Evolutionary conservation across 2,797 vertebrate genomes (phyloP), one percentile per base, ranked within the genome.

Genomic region (Mionectes olivaceus): DNA sequence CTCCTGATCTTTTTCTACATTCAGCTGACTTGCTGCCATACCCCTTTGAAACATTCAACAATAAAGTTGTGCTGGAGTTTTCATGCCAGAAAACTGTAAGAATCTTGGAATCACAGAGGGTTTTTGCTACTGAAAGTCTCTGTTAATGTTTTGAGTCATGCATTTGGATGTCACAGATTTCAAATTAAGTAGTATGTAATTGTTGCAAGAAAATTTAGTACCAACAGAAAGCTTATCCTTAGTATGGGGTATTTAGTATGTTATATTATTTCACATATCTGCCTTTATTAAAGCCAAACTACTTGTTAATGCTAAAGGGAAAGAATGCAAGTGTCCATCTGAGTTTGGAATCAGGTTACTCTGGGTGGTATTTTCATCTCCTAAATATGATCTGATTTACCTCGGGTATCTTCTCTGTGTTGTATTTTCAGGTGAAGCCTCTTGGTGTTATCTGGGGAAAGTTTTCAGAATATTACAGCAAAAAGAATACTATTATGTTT

Each of bases 401-500:
- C 52, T 73, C n/a, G 37, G 9, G 7, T 83, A 35, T 59, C 27
- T 77, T 73, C 3, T 35, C 13, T 70, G 33, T 23, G 5, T 91
- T 86, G n/a, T 75, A 65, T 93, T 91, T 96, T 53, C 96, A 99
- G 99, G 99, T 99, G 79, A 99, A 99, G 94, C 99, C 99, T 47
- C 98, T 99, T 83, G 99, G 99, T 59, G 99, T 99, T 83, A 99
- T 99, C 91, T 99, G 99, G 99, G 99, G 99, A 64, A 99, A 99
- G 97, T 99, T 99, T 89, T 98, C 98, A 13, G 99, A 99, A 25
- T 99, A 99, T 97, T 99, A 99, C 98, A 99, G 97, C 97, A 99
- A 98, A 97, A 99, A 99, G 97, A 99, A 99, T 97, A 99, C 99
- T 44, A 99, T 99, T 83, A 99, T 99, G 99, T 99, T 99, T 97